Evolutionary conservation across 1,140 invertebrate genomes (phyloP).

Genomic region (Ostrea edulis): DNA sequence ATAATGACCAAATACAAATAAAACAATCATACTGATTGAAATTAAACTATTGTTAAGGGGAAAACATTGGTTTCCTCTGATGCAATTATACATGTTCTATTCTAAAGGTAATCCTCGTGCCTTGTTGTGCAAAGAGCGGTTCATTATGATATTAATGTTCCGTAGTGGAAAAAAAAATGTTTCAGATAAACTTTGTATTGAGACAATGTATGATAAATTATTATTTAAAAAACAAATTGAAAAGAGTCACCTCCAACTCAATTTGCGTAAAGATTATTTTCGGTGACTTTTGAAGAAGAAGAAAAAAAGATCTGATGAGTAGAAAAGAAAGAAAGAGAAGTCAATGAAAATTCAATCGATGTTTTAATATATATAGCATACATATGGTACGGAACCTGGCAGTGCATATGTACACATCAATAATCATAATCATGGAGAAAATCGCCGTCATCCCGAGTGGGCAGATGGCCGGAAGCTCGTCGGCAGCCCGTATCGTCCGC

Average conservation of each 20-base stretch:
- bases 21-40: not conserved
- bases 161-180: too few relatives aligned
- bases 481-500: not conserved
- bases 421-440: not conserved
- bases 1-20: not conserved
- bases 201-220: too few relatives aligned
- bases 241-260: too few relatives aligned
- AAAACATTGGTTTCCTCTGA: not conserved
- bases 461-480: slow-evolving; percentile 22
- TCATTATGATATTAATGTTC: too few relatives aligned
- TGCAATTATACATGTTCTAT: not conserved
- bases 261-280: too few relatives aligned
- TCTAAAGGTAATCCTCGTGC: not conserved
- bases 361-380: not conserved
- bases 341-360: too few relatives aligned
- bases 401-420: not conserved
- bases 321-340: too few relatives aligned
- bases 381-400: not conserved
- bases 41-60: not conserved
- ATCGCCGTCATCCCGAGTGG: not conserved
- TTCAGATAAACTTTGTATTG: too few relatives aligned
- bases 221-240: too few relatives aligned
- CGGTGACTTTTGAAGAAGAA: too few relatives aligned
- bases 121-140: too few relatives aligned
- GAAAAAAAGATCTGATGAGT: too few relatives aligned